phyloP scores from a whole-genome alignment of 2,113 vertebrate genomes.

The Lagopus leucura region DNA sequence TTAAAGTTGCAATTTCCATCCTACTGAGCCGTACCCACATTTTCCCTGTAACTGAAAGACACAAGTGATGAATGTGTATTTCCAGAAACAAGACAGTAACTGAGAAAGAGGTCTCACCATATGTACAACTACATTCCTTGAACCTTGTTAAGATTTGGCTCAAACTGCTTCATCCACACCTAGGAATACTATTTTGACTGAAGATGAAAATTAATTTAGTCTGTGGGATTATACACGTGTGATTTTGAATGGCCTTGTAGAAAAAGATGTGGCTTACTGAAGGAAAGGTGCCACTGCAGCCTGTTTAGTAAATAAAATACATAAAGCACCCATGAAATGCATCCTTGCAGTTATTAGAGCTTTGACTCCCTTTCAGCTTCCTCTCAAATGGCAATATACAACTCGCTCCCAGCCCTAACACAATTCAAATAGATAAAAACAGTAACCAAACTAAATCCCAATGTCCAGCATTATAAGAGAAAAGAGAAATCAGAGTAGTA shows the following conservation, averaged over 20 bases:
- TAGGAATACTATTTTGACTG: neutral
- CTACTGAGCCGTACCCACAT: neutral
- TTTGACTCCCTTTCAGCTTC: neutral
- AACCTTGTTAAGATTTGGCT: neutral
- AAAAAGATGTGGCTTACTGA: neutral
- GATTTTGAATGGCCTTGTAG: neutral
- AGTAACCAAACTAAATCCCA: conserved; percentile 25
- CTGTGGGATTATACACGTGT: neutral
- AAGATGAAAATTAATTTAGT: neutral
- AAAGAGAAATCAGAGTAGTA: neutral
- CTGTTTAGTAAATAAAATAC: neutral
- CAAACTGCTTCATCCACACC: neutral
- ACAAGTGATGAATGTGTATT: accelerated
- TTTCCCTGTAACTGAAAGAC: neutral
- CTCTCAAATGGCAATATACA: neutral
- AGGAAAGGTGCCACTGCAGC: neutral
- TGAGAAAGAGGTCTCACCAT: neutral
- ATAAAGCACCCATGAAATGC: neutral
- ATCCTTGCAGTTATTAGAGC: neutral
- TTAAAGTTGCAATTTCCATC: neutral
- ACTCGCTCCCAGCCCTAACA: neutral
- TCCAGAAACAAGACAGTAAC: neutral
- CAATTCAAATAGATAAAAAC: neutral
- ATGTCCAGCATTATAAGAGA: neutral
- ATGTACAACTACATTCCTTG: neutral